Percentiles rank a stretch among this genome's conserved stretches.
Evolutionary conservation across 2,888 invertebrate genomes (phyloP).

Genomic region (Melipona bicolor): DNA sequence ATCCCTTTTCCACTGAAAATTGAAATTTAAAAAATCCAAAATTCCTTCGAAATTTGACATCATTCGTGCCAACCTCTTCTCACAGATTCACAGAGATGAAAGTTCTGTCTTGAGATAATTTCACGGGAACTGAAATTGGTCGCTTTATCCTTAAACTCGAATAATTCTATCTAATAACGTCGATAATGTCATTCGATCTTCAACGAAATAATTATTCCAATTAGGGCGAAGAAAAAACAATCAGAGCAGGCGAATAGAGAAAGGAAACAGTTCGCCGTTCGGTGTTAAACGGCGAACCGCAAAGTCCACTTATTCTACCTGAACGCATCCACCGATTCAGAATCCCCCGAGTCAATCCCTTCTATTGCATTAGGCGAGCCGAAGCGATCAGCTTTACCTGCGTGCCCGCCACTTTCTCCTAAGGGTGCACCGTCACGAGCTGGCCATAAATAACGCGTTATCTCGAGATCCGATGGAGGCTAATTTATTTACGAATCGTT

Average conservation of each 20-base stretch:
- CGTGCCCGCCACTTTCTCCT: slow-evolving; percentile 50
- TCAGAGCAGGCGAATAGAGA: slow-evolving; percentile 16
- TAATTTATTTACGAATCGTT: slow-evolving; percentile 82
- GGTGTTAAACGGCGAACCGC: slow-evolving; percentile 57
- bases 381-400: slow-evolving; percentile 67
- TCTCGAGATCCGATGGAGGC: slow-evolving; percentile 78
- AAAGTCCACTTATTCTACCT: slow-evolving; percentile 78
- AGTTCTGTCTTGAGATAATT: no score
- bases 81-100: no score
- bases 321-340: slow-evolving; percentile 61
- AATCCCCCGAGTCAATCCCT: slow-evolving; percentile 46
- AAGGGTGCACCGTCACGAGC: slow-evolving; percentile 76
- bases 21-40: no score
- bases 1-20: no score
- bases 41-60: no score
- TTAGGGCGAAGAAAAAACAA: not conserved
- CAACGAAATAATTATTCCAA: not conserved
- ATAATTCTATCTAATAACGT: no score
- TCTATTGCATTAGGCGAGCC: slow-evolving; percentile 69
- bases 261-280: not conserved
- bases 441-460: slow-evolving; percentile 79
- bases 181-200: not conserved
- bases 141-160: no score
- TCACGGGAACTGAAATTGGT: no score
- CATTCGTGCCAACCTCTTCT: no score